Evolutionary conservation across 2,888 invertebrate genomes (phyloP).

Genomic region (Yponomeuta cagnagella): DNA sequence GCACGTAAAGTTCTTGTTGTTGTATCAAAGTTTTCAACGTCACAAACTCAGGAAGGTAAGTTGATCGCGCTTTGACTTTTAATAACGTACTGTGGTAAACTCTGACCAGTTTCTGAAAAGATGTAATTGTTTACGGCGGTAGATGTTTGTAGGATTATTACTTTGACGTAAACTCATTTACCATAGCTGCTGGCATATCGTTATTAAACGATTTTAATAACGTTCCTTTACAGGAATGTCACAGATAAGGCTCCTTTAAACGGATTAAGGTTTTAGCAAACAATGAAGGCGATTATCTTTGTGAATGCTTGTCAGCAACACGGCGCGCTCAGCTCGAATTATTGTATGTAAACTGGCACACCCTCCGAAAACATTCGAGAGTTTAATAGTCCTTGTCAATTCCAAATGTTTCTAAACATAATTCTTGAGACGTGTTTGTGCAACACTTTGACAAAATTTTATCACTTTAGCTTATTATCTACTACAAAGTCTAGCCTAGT

Average conservation of each 20-base stretch:
- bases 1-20: slow-evolving; percentile 10
- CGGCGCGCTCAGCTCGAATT: slow-evolving; percentile 18
- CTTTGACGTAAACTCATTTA: background rate
- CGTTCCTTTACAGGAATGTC: slow-evolving; percentile 49
- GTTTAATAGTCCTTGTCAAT: slow-evolving; percentile 45
- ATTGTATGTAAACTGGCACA: slow-evolving; percentile 47
- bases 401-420: slow-evolving; percentile 28
- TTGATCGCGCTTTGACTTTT: slow-evolving; percentile 1
- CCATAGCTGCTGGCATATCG: background rate
- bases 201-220: slow-evolving; percentile 50
- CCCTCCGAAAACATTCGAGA: slow-evolving; percentile 35
- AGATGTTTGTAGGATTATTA: background rate
- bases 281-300: slow-evolving; percentile 60
- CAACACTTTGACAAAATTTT: background rate
- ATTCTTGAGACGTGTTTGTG: slow-evolving; percentile 6
- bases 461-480: background rate
- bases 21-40: background rate
- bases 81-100: background rate
- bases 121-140: background rate
- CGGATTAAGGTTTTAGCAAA: slow-evolving; percentile 56
- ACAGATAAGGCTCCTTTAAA: slow-evolving; percentile 55
- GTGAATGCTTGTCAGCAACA: slow-evolving; percentile 57
- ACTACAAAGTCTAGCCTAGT: no score
- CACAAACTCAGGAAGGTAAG: background rate
- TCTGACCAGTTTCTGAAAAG: background rate